Evolutionary conservation across 2,888 invertebrate genomes (phyloP).

Genomic region (Drosophila prolongata): DNA sequence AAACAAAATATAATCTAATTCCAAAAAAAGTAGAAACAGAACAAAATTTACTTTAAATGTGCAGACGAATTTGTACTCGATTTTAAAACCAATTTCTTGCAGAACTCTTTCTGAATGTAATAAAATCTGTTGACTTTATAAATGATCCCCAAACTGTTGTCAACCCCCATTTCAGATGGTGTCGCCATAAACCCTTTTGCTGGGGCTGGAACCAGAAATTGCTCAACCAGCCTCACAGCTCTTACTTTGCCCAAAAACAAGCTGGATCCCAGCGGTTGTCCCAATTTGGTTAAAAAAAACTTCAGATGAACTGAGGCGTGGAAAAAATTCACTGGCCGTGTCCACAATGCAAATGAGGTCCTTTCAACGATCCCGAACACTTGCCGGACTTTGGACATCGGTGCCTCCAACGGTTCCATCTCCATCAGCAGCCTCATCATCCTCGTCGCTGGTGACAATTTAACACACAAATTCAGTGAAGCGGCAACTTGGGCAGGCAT

Average conservation of each 20-base stretch:
- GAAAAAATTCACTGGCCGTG: conserved; percentile 62
- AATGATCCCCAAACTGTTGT: conserved; percentile 6
- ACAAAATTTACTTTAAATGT: too few species aligned
- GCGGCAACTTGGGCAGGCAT: conserved; percentile 72
- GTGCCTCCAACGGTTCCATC: conserved; percentile 22
- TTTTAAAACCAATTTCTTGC: neutral
- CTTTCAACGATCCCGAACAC: conserved; percentile 53
- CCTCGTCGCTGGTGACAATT: conserved; percentile 64
- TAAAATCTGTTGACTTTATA: neutral
- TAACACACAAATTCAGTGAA: conserved; percentile 74
- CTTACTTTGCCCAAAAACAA: conserved; percentile 7
- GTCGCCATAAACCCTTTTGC: conserved; percentile 5
- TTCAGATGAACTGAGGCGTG: conserved; percentile 54
- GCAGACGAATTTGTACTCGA: neutral
- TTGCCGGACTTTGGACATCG: conserved; percentile 13
- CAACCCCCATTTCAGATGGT: conserved; percentile 10
- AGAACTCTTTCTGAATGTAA: neutral
- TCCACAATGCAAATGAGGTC: conserved; percentile 73
- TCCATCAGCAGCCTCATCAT: conserved; percentile 22
- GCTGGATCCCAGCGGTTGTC: conserved; percentile 18
- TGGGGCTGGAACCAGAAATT: conserved; percentile 1
- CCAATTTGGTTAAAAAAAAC: conserved; percentile 51
- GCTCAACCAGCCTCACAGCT: neutral
- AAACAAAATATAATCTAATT: too few species aligned
- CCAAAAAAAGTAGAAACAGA: too few species aligned